A percentile compares a stretch with the other conserved stretches of the same genome.
Evolutionary conservation across 2,797 vertebrate species (phyloP).

Genomic region (Antrozous pallidus): DNA sequence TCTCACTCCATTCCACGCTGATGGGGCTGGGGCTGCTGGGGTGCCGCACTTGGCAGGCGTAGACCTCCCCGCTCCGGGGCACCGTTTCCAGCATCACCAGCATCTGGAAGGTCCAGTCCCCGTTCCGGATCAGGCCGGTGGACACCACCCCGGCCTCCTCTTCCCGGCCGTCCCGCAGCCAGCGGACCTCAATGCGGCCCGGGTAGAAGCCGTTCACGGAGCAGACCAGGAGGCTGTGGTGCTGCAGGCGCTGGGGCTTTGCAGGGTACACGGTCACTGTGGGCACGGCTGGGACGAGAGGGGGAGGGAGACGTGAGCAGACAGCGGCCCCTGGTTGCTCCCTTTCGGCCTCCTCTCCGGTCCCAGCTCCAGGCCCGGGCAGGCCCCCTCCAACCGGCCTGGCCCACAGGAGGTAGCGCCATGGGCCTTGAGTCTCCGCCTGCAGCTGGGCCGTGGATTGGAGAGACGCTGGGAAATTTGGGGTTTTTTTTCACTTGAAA

Average conservation of each 20-base stretch:
- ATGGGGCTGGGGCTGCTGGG: not conserved
- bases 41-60: conserved; percentile 53
- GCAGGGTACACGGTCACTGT: conserved; percentile 3
- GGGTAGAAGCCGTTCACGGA: conserved; percentile 59
- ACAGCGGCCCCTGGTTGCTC: accelerated
- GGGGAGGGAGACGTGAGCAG: not conserved
- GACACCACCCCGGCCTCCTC: conserved; percentile 24
- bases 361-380: accelerated
- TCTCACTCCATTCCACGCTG: not conserved
- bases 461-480: not conserved
- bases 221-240: conserved; percentile 33
- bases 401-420: not conserved
- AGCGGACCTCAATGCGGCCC: conserved; percentile 31
- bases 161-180: conserved; percentile 47
- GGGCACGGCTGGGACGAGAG: not conserved
- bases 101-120: not conserved
- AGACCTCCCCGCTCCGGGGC: conserved; percentile 48
- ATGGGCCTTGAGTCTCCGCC: not conserved
- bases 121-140: not conserved
- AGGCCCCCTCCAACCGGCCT: not conserved
- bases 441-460: accelerated
- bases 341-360: accelerated
- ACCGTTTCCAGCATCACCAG: not conserved
- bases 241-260: not conserved
- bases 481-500: not conserved